Percentiles rank a stretch among this genome's conserved stretches.
These are phyloP conservation scores for Amblyraja radiata DNA, from an alignment of 2,797 vertebrate genomes.

Conservation along the genomic window DNA sequence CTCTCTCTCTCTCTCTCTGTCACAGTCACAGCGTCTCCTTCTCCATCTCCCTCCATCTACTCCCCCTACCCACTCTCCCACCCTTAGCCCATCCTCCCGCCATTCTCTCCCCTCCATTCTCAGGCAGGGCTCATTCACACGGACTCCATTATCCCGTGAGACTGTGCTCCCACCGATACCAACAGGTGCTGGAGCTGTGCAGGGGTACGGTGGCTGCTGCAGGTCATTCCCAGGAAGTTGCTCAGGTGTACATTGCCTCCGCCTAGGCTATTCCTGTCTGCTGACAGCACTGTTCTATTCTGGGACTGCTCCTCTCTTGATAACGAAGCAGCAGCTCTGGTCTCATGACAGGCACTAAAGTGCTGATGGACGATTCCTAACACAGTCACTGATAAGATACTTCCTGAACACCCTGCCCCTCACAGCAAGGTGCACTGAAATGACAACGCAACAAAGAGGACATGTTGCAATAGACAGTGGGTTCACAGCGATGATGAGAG, in stretches of 20 bases:
- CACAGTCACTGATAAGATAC: background rate
- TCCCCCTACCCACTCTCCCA: too few species aligned
- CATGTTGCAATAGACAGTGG: too few species aligned
- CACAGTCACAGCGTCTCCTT: background rate
- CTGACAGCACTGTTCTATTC: background rate
- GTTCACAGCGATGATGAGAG: too few species aligned
- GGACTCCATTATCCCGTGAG: too few species aligned
- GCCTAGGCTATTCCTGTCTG: background rate
- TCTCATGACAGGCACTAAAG: background rate
- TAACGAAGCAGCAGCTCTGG: background rate
- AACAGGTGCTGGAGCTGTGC: background rate
- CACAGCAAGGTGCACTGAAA: accelerated
- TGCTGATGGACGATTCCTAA: background rate
- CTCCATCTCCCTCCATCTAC: too few species aligned
- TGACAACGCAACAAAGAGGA: background rate
- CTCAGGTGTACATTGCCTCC: background rate
- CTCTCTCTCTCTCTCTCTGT: background rate
- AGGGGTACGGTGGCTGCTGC: too few species aligned
- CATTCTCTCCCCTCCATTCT: background rate
- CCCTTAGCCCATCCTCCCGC: too few species aligned
- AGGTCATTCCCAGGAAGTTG: background rate
- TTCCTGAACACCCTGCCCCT: conserved; percentile 1
- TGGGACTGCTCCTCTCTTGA: background rate
- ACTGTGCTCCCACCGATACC: background rate
- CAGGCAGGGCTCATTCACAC: background rate